Conservation (phyloP, 92 coral and sea anemone species). For the Phymanthus crucifer region DNA sequence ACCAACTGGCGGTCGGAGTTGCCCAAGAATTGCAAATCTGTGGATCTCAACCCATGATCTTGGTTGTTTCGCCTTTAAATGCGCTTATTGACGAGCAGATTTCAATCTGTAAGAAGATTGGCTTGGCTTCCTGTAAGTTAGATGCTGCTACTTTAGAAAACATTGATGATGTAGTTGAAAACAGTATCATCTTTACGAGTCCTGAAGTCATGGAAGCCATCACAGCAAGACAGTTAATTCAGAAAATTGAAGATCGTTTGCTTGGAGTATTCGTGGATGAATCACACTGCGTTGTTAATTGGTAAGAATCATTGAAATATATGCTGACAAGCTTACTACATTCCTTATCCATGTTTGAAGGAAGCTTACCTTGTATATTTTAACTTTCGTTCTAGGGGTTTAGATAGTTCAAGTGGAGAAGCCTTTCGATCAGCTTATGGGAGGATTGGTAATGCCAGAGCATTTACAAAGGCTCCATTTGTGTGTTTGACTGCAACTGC, state of each 20-base stretch:
- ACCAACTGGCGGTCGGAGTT: too few species aligned
- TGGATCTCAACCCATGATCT: too few species aligned
- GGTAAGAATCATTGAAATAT: too few species aligned
- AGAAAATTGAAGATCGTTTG: background rate
- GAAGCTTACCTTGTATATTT: too few species aligned
- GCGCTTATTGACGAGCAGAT: too few species aligned
- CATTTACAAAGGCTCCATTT: conserved; percentile 7
- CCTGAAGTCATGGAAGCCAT: background rate
- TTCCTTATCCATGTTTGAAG: too few species aligned
- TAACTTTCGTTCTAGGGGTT: background rate
- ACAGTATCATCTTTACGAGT: background rate
- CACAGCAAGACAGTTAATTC: background rate
- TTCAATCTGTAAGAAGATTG: too few species aligned
- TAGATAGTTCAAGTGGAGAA: background rate
- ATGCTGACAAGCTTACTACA: too few species aligned
- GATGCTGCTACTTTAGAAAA: background rate
- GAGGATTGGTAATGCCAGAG: background rate
- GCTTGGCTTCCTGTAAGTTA: too few species aligned
- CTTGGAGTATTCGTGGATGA: background rate
- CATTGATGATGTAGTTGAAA: background rate
- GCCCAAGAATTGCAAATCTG: too few species aligned
- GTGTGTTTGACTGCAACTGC: conserved; percentile 41
- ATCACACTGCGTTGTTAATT: too few species aligned
- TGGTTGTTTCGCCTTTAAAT: too few species aligned
- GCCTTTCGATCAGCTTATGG: background rate